A percentile compares a stretch with the other conserved stretches of the same genome.
Conservation (phyloP, 2,113 vertebrate species). For the Nothoprocta pentlandii region DNA sequence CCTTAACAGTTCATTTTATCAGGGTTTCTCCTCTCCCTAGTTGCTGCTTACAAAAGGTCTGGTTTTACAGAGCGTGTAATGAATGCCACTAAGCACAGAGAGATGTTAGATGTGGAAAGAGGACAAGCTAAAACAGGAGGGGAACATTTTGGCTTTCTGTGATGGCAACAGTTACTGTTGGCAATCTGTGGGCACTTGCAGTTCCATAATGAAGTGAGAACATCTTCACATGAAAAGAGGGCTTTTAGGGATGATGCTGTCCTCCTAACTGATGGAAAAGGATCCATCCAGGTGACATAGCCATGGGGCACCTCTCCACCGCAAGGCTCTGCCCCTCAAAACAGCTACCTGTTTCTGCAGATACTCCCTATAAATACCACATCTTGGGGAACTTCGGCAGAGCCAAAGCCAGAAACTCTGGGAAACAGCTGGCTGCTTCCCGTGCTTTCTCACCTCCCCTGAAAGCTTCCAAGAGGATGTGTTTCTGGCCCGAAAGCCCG, state of each 20-base stretch:
- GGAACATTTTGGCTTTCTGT: neutral
- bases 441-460: neutral
- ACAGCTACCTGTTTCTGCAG: neutral
- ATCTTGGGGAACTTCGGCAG: neutral
- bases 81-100: neutral
- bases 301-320: neutral
- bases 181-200: neutral
- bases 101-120: neutral
- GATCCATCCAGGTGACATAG: neutral
- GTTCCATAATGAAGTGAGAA: neutral
- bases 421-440: neutral
- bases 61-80: neutral
- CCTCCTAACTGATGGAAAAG: neutral
- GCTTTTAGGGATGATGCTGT: neutral
- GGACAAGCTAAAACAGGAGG: neutral
- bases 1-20: neutral
- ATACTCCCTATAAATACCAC: neutral
- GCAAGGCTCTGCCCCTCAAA: neutral
- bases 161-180: neutral
- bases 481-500: neutral
- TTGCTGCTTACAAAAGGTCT: neutral
- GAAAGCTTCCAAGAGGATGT: fast-evolving
- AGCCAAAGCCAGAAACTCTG: neutral
- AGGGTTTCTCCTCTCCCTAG: neutral
- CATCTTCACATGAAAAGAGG: neutral